Conservation (phyloP, 92 coral and sea anemone genomes). For the Palythoa grandis region DNA sequence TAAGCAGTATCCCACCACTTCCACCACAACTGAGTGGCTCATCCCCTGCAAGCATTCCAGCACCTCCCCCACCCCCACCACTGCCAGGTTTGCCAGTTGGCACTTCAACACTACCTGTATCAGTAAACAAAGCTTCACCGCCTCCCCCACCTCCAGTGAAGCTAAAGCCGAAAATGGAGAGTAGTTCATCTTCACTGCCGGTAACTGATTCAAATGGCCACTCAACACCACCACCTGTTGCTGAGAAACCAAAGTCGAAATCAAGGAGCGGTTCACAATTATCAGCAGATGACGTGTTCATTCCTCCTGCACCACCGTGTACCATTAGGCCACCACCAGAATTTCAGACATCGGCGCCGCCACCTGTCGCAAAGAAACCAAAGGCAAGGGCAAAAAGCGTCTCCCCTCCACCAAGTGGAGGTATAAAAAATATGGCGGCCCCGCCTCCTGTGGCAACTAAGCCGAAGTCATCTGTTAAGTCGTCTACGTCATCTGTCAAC, state of each 20-base stretch:
- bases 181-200: slow-evolving; percentile 43
- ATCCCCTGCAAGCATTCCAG: slow-evolving; percentile 20
- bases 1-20: slow-evolving; percentile 47
- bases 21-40: slow-evolving; percentile 35
- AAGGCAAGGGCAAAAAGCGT: slow-evolving; percentile 16
- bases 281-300: slow-evolving; percentile 35
- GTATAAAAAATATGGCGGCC: neutral
- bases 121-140: slow-evolving; percentile 30
- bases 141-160: slow-evolving; percentile 71
- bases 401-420: neutral
- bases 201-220: slow-evolving; percentile 27
- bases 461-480: slow-evolving; percentile 12
- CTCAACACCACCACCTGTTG: slow-evolving; percentile 64
- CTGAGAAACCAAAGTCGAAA: slow-evolving; percentile 61
- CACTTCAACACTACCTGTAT: slow-evolving; percentile 42
- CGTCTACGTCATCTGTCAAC: slow-evolving; percentile 11
- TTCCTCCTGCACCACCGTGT: slow-evolving; percentile 20
- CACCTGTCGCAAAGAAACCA: slow-evolving; percentile 44
- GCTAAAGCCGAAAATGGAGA: slow-evolving; percentile 58
- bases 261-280: slow-evolving; percentile 51
- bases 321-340: slow-evolving; percentile 22
- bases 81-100: slow-evolving; percentile 4
- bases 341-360: slow-evolving; percentile 24
- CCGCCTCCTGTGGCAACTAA: slow-evolving; percentile 42
- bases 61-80: slow-evolving; percentile 47